A percentile compares a stretch with the other conserved stretches of the same genome.
phyloP scores from a whole-genome alignment of 2,113 vertebrate species.

The Anhinga rufa region DNA sequence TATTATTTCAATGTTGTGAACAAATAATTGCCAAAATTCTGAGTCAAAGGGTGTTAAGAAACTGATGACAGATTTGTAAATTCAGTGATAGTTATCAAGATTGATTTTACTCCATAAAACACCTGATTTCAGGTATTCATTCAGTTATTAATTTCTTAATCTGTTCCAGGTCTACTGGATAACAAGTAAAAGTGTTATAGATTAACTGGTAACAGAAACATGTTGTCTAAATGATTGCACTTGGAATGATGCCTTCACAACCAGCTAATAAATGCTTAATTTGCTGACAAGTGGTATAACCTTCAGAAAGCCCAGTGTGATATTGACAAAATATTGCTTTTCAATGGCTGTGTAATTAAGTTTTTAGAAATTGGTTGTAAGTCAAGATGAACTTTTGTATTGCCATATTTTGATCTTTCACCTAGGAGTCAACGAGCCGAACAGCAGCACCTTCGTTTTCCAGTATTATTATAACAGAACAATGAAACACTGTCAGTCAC shows the following conservation, averaged over 20 bases:
- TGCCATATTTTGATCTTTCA: neutral
- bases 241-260: constrained; percentile 23
- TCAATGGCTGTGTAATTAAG: constrained; percentile 40
- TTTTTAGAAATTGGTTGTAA: neutral
- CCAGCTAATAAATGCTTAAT: constrained; percentile 39
- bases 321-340: constrained; percentile 36
- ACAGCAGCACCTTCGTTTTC: neutral
- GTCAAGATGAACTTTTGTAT: neutral
- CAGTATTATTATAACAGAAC: neutral
- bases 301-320: neutral
- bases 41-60: neutral
- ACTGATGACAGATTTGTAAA: neutral
- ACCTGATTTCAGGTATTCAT: neutral
- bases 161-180: neutral
- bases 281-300: constrained; percentile 24
- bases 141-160: neutral
- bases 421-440: neutral
- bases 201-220: constrained; percentile 28
- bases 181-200: neutral
- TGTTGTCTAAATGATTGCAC: neutral
- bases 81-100: neutral
- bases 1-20: neutral
- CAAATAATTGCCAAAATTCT: neutral
- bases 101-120: neutral
- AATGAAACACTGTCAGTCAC: neutral